phyloP scores from a whole-genome alignment of 2,797 vertebrate species.

The Oryzias dopingdopingensis region DNA sequence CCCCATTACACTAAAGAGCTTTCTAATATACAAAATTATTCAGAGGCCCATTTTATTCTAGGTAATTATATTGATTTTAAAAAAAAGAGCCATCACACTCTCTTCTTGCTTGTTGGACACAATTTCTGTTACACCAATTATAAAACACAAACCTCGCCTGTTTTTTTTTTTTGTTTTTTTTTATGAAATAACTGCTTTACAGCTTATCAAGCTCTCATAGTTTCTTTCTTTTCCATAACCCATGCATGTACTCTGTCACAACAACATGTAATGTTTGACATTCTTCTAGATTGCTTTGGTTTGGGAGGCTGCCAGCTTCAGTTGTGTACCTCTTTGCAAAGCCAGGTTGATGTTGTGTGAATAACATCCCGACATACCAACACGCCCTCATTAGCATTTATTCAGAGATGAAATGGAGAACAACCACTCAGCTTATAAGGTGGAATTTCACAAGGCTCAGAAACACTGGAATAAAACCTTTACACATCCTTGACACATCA shows the following conservation, averaged over 20 bases:
- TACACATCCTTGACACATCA: conserved; percentile 41
- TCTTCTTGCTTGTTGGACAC: too few species aligned
- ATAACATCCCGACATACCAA: conserved; percentile 81
- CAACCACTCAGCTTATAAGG: conserved; percentile 77
- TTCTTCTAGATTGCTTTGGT: conserved; percentile 82
- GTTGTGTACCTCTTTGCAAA: conserved; percentile 83
- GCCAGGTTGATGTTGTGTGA: conserved; percentile 84
- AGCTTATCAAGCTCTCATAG: conserved; percentile 33
- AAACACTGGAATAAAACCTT: conserved; percentile 78
- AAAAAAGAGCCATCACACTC: too few species aligned
- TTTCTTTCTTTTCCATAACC: conserved; percentile 63
- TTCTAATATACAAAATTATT: conserved; percentile 16
- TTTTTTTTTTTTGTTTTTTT: conserved; percentile 13
- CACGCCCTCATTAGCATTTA: conserved; percentile 78
- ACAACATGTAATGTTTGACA: conserved; percentile 78
- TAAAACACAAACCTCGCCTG: background rate
- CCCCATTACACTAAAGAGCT: conserved; percentile 18
- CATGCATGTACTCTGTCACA: conserved; percentile 68
- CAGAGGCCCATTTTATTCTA: conserved; percentile 13
- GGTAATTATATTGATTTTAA: too few species aligned
- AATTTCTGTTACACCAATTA: too few species aligned
- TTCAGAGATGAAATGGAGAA: conserved; percentile 71
- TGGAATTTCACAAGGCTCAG: conserved; percentile 80
- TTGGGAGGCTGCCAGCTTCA: conserved; percentile 78
- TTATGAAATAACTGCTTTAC: conserved; percentile 16